Percentiles rank a stretch among this genome's conserved stretches.
Evolutionary conservation across 2,888 invertebrate species (phyloP).

Genomic region (Congeria kusceri): DNA sequence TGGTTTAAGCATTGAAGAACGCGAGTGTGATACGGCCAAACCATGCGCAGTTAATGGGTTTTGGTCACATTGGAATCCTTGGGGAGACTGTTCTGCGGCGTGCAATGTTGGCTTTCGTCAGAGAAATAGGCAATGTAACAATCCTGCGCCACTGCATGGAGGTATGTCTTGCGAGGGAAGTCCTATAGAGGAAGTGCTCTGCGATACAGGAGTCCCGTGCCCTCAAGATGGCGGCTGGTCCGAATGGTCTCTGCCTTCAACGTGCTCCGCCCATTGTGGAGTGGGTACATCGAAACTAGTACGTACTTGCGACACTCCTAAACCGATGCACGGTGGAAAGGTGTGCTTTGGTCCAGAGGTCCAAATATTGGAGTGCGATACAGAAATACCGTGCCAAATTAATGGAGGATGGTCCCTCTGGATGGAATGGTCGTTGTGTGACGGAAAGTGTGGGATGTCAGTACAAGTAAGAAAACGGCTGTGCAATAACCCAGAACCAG

Average conservation of each 20-base stretch:
- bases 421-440: slow-evolving; percentile 40
- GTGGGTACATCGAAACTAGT: slow-evolving; percentile 21
- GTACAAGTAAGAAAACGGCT: slow-evolving; percentile 30
- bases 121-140: slow-evolving; percentile 44
- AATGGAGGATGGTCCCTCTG: slow-evolving; percentile 54
- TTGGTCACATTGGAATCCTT: slow-evolving; percentile 41
- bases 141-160: slow-evolving; percentile 52
- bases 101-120: slow-evolving; percentile 48
- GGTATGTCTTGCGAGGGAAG: slow-evolving; percentile 50
- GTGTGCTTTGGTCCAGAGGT: slow-evolving; percentile 22
- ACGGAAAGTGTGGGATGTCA: slow-evolving; percentile 50
- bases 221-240: slow-evolving; percentile 52
- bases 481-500: slow-evolving; percentile 55
- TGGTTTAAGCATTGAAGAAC: slow-evolving; percentile 19
- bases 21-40: slow-evolving; percentile 24
- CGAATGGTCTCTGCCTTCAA: slow-evolving; percentile 13
- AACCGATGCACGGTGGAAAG: slow-evolving; percentile 37
- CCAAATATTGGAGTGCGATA: slow-evolving; percentile 27
- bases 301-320: slow-evolving; percentile 42
- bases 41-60: slow-evolving; percentile 50
- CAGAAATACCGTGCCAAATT: slow-evolving; percentile 36
- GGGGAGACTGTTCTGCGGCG: slow-evolving; percentile 38
- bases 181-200: slow-evolving; percentile 23
- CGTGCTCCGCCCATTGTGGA: slow-evolving; percentile 50
- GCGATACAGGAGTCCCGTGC: slow-evolving; percentile 47